Conservation (phyloP, 2,113 vertebrate species). For the Scopus umbretta region DNA sequence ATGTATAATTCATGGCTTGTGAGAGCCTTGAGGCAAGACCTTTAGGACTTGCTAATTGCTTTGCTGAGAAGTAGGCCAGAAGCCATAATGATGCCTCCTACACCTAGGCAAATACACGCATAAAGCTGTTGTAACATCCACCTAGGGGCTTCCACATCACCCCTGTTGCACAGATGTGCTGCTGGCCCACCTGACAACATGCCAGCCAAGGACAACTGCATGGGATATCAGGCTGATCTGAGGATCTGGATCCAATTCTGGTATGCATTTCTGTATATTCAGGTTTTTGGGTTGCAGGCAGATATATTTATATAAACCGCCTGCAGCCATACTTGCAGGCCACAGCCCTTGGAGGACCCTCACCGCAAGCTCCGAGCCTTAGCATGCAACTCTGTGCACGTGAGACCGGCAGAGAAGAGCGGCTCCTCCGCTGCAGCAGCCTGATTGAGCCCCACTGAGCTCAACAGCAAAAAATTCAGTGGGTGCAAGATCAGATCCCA, state of each 20-base stretch:
- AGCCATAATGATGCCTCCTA: background rate
- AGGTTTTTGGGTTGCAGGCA: background rate
- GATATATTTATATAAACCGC: background rate
- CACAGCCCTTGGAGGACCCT: background rate
- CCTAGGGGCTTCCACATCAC: background rate
- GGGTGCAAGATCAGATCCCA: background rate
- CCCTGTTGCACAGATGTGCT: background rate
- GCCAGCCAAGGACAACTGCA: background rate
- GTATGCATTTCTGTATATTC: background rate
- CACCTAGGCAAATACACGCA: background rate
- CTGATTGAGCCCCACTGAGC: background rate
- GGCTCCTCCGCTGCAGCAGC: background rate
- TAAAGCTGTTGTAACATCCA: background rate
- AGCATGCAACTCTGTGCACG: background rate
- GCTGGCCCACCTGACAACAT: background rate
- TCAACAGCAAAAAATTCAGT: background rate
- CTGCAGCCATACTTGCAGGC: background rate
- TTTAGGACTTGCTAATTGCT: slow-evolving; percentile 18
- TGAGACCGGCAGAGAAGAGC: background rate
- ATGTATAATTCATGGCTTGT: slow-evolving; percentile 24
- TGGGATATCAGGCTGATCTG: background rate
- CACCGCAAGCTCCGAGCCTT: background rate
- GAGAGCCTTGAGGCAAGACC: slow-evolving; percentile 27
- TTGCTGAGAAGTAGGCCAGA: slow-evolving; percentile 22
- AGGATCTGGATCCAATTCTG: background rate